These are phyloP conservation scores for Sternotherus odoratus DNA, from an alignment of 2,797 vertebrate species.

Conservation along the genomic window DNA sequence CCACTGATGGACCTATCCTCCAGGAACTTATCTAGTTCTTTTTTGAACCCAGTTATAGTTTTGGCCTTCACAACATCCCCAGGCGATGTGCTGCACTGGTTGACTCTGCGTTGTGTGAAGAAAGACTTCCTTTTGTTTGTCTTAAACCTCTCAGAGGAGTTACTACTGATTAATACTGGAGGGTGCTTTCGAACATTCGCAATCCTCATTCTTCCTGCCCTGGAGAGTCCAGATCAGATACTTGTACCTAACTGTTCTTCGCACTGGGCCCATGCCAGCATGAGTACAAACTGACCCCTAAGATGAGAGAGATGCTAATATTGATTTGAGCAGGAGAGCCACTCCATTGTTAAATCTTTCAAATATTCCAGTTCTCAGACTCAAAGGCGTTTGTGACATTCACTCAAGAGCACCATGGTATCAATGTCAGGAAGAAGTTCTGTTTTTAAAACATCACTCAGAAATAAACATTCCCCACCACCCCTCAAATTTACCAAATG, in stretches of 20 bases:
- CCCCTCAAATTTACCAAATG: constrained; percentile 27
- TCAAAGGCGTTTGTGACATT: constrained; percentile 64
- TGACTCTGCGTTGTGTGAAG: neutral
- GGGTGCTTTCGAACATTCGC: neutral
- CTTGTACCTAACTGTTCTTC: neutral
- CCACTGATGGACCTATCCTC: neutral
- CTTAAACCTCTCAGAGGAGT: neutral
- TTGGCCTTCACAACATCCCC: neutral
- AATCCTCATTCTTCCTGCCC: neutral
- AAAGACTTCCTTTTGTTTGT: neutral
- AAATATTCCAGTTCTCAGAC: constrained; percentile 59
- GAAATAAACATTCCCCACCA: neutral
- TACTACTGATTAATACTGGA: neutral
- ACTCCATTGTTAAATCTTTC: constrained; percentile 24
- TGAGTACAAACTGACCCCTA: neutral
- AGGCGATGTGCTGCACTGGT: neutral
- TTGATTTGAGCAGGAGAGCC: constrained; percentile 26
- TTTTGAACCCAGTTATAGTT: neutral
- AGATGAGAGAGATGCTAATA: neutral
- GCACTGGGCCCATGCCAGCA: rapidly evolving
- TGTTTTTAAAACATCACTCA: constrained; percentile 67
- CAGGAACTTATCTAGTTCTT: neutral
- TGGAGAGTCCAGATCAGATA: neutral
- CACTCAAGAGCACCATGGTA: neutral
- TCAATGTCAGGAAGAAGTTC: constrained; percentile 62